Conservation (phyloP, 2,113 vertebrate species). For the Pogona vitticeps region DNA sequence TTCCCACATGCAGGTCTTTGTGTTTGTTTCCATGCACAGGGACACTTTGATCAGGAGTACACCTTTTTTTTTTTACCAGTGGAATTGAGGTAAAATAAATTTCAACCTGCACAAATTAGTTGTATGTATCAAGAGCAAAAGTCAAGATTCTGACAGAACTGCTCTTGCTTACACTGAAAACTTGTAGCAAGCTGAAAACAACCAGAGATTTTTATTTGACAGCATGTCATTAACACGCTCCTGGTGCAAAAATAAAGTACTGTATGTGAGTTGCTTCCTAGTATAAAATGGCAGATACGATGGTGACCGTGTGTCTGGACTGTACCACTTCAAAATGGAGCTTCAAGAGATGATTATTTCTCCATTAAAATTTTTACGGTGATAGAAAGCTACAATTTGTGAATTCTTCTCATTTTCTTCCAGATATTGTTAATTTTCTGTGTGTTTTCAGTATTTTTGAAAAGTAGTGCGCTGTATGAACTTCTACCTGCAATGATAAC, state of each 20-base stretch:
- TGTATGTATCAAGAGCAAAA: neutral
- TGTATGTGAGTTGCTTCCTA: neutral
- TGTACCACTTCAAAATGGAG: too few relatives aligned
- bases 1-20: neutral
- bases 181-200: neutral
- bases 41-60: constrained; percentile 59
- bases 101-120: neutral
- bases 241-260: too few relatives aligned
- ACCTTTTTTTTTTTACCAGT: neutral
- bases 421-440: neutral
- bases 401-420: neutral
- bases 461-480: neutral
- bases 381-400: neutral
- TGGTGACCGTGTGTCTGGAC: neutral
- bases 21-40: constrained; percentile 23
- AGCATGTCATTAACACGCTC: too few relatives aligned
- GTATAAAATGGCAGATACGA: neutral
- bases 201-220: too few relatives aligned
- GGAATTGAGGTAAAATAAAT: constrained; percentile 28
- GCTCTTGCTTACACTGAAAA: constrained; percentile 21
- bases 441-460: too few relatives aligned
- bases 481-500: neutral
- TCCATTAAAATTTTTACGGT: neutral
- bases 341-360: neutral
- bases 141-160: neutral